Percentiles rank a stretch among this genome's conserved stretches.
Evolutionary conservation across 2,888 invertebrate genomes (phyloP).

Genomic region (Cephus rjabovi): DNA sequence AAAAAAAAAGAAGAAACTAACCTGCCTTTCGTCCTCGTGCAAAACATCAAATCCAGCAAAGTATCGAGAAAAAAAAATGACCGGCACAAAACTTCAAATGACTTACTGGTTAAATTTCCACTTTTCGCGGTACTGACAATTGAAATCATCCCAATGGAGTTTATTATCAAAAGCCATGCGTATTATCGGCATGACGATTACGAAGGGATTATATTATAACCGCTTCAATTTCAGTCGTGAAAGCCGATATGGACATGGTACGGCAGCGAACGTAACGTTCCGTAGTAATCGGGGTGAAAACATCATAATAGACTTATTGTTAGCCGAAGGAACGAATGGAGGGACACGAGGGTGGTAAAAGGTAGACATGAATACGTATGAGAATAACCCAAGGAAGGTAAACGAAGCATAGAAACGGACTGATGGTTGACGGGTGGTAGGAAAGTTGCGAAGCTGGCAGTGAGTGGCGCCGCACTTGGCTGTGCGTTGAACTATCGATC

Average conservation of each 20-base stretch:
- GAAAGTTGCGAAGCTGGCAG: conserved; percentile 19
- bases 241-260: background rate
- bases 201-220: background rate
- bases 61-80: background rate
- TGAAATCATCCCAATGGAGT: background rate
- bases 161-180: background rate
- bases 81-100: background rate
- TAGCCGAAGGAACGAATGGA: conserved; percentile 11
- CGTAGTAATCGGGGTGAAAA: conserved; percentile 24
- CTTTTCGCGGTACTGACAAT: background rate
- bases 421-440: background rate
- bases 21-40: background rate
- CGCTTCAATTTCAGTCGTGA: background rate
- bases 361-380: conserved; percentile 8
- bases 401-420: background rate
- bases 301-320: conserved; percentile 24
- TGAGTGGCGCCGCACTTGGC: conserved; percentile 50
- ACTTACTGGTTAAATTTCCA: background rate
- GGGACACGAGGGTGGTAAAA: background rate
- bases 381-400: background rate
- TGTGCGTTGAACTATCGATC: conserved; percentile 65
- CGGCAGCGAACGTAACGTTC: background rate
- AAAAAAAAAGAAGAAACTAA: background rate
- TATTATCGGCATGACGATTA: background rate
- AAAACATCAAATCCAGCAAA: too few species aligned